Evolutionary conservation across 2,888 invertebrate species (phyloP).

Genomic region (Lasioglossum marginatum): DNA sequence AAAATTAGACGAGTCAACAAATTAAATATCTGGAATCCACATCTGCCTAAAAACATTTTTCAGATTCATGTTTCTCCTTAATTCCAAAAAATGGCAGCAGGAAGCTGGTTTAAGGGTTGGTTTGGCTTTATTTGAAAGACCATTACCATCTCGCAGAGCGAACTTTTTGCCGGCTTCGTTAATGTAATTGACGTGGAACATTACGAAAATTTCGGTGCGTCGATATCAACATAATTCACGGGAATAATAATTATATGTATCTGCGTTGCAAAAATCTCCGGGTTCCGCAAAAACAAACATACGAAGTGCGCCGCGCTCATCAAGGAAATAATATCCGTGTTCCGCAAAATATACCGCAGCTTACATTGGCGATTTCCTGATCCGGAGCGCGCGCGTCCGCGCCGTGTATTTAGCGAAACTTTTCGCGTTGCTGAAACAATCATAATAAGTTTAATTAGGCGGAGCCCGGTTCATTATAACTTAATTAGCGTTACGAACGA

Average conservation of each 20-base stretch:
- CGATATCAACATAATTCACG: background rate
- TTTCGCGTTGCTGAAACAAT: slow-evolving; percentile 17
- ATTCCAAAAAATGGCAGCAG: background rate
- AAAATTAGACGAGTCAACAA: background rate
- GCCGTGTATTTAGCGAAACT: background rate
- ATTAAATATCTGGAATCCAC: background rate
- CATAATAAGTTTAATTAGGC: slow-evolving; percentile 22
- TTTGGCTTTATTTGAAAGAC: background rate
- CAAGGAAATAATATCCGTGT: background rate
- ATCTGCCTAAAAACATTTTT: background rate
- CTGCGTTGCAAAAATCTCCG: background rate
- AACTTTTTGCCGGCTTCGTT: background rate
- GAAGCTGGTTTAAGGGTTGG: background rate
- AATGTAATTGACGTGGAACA: background rate
- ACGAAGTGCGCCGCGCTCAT: background rate
- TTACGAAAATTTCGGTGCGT: background rate
- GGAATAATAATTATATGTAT: background rate
- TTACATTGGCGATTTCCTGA: background rate
- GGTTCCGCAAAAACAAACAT: background rate
- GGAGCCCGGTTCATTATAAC: slow-evolving; percentile 13
- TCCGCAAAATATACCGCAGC: background rate
- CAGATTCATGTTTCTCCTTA: background rate
- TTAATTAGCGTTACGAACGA: slow-evolving; percentile 24
- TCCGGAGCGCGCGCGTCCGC: background rate
- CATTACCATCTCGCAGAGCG: background rate